phyloP scores from a whole-genome alignment of 2,797 vertebrate species.

The Cygnus olor region DNA sequence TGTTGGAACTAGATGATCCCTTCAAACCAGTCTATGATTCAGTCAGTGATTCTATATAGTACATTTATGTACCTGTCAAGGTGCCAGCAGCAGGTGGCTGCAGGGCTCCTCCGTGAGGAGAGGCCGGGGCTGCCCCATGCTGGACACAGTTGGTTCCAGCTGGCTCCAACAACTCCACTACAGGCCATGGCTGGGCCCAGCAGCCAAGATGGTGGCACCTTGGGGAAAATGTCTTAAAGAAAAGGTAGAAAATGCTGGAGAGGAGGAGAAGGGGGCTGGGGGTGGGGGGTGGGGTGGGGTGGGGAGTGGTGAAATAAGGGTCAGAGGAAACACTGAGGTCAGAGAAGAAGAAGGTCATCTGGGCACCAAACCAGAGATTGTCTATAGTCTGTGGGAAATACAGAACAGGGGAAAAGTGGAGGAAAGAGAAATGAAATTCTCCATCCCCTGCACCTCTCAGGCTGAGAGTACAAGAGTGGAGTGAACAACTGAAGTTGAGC shows the following conservation, averaged over 20 bases:
- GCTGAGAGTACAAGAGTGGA: background rate
- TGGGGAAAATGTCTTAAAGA: background rate
- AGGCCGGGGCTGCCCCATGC: background rate
- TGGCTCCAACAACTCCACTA: fast-evolving
- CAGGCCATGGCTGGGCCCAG: background rate
- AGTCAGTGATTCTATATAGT: background rate
- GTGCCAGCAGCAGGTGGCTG: background rate
- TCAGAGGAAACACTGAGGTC: background rate
- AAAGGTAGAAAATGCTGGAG: background rate
- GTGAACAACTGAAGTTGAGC: background rate
- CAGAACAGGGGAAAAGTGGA: background rate
- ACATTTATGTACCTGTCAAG: background rate
- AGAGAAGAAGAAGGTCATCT: background rate
- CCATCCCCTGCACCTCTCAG: fast-evolving
- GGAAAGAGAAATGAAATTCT: background rate
- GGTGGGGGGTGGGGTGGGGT: too few species aligned
- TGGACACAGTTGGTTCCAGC: fast-evolving
- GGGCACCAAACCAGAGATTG: background rate
- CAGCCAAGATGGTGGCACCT: background rate
- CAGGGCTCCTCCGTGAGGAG: background rate
- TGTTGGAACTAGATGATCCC: too few species aligned
- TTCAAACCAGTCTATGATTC: too few species aligned
- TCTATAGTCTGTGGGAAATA: fast-evolving
- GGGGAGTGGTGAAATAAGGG: too few species aligned
- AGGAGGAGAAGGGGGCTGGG: background rate